A percentile compares a stretch with the other conserved stretches of the same genome.
Evolutionary conservation across 2,888 invertebrate genomes (phyloP).

Genomic region (Polymixis lichenea): DNA sequence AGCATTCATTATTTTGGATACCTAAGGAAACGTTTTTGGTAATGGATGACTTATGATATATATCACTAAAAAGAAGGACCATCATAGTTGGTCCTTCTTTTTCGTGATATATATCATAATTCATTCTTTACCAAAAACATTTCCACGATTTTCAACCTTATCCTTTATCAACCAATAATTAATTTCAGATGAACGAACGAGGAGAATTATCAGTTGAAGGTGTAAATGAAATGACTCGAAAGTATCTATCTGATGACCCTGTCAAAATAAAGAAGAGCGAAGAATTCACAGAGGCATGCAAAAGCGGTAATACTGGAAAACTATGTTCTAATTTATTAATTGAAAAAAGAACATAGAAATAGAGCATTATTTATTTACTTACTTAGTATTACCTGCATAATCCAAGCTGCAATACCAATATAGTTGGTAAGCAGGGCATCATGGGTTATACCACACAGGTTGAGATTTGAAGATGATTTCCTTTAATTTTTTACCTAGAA

Average conservation of each 20-base stretch:
- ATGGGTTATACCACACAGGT: not conserved
- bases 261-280: conserved; percentile 76
- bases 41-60: not conserved
- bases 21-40: not conserved
- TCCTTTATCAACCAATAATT: not conserved
- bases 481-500: not conserved
- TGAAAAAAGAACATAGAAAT: not conserved
- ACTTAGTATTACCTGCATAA: not conserved
- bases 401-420: not conserved
- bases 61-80: not conserved
- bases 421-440: not conserved
- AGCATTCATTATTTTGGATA: not conserved
- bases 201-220: conserved; percentile 82
- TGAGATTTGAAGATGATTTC: not conserved
- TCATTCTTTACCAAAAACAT: too few species aligned
- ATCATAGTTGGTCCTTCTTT: too few species aligned
- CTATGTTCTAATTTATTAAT: not conserved
- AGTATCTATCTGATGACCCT: conserved; percentile 76
- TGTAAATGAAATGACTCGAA: conserved; percentile 74
- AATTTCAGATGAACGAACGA: conserved; percentile 82
- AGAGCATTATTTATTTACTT: not conserved
- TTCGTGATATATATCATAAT: too few species aligned
- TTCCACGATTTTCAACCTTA: too few species aligned
- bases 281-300: conserved; percentile 81
- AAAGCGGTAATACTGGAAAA: conserved; percentile 72